Evolutionary conservation across 1,140 invertebrate species (phyloP), one percentile per base, ranked within the genome.

Genomic region (Philopotamus ludificatus): DNA sequence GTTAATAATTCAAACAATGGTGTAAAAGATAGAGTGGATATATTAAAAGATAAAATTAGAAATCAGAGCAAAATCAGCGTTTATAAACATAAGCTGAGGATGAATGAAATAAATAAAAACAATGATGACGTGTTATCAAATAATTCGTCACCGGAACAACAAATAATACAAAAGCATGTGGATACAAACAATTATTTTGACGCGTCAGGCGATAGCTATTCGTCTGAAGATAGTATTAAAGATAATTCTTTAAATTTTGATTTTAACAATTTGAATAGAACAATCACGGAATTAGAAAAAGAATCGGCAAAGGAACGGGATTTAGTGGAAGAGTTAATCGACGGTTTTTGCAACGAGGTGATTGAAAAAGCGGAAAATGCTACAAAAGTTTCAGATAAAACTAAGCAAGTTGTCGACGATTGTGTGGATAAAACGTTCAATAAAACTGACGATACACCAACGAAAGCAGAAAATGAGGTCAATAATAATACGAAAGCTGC

Each of bases 401-500:
- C 28, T 34, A 34, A 34, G 4, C 4, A 34, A 34, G 12, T 7
- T 34, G 12, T 34, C 4, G 12, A 34, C 12, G 28, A 34, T 34
- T 4, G 28, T 7, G 12, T 34, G 12, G 4, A 34, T 34, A 34
- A 34, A 34, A 34, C 4, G 12, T 34, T 34, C 12, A 12, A 34
- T 34, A 12, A 34, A 34, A 34, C 28, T 34, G 28, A 34, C 12
- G 4, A 7, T 12, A 7, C 12, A 47, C 34, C n/a, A 39, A 39
- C 8, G 34, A 39, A n/a, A 8, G 34, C n/a, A n/a, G n/a, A n/a
- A n/a, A n/a, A n/a, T n/a, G 58, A 73, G 23, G 71, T 74, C 53
- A 72, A 77, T 63, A 70, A 70, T 47, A 70, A 70, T 47, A 72
- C 71, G 63, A 67, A 73, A 57, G 44, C 49, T 15, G 70, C 66